phyloP scores from a whole-genome alignment of 2,797 vertebrate species.

The Halcyon smyrnensis region DNA sequence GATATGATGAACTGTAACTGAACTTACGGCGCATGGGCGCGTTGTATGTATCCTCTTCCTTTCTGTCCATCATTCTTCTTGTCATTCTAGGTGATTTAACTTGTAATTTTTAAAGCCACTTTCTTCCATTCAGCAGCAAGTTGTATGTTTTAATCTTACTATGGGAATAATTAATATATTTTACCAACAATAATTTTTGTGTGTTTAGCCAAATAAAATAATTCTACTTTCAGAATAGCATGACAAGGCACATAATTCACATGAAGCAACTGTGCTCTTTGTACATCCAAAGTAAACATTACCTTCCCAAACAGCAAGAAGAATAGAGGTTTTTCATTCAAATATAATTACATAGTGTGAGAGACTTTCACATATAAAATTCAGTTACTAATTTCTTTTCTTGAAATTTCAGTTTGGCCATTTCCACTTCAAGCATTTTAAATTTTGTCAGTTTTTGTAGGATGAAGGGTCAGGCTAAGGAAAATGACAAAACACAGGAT shows the following conservation, averaged over 20 bases:
- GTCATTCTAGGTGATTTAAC: not conserved
- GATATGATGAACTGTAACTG: conserved; percentile 15
- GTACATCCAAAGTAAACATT: not conserved
- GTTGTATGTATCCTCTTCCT: not conserved
- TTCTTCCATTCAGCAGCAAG: not conserved
- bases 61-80: not conserved
- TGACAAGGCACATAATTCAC: not conserved
- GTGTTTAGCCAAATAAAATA: not conserved
- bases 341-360: not conserved
- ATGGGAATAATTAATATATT: not conserved
- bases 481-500: not conserved
- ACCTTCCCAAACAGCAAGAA: not conserved
- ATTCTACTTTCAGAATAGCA: not conserved
- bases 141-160: not conserved
- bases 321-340: not conserved
- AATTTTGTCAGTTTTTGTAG: not conserved
- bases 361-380: not conserved
- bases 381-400: not conserved
- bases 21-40: not conserved
- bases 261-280: not conserved
- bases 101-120: not conserved
- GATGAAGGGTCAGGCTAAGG: not conserved
- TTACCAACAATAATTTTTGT: not conserved
- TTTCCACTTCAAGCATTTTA: not conserved
- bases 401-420: not conserved